A percentile compares a stretch with the other conserved stretches of the same genome.
Evolutionary conservation across 2,888 invertebrate genomes (phyloP).

Genomic region (Drosophila antonietae): DNA sequence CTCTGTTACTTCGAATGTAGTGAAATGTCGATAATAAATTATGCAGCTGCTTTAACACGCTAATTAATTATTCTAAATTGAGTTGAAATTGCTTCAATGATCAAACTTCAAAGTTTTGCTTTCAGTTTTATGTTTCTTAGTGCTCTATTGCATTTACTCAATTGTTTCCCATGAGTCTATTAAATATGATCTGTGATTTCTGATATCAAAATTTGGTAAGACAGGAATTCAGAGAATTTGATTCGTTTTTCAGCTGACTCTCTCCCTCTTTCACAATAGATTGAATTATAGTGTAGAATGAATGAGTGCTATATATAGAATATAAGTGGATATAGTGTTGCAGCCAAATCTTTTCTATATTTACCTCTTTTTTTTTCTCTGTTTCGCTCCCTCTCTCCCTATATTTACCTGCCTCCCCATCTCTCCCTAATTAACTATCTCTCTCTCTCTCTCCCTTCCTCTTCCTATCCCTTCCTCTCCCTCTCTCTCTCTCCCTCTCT

Average conservation of each 20-base stretch:
- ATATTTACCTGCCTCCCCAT: not conserved
- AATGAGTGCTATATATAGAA: too few relatives aligned
- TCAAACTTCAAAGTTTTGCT: not conserved
- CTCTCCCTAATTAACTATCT: too few relatives aligned
- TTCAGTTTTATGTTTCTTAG: not conserved
- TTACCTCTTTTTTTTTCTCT: not conserved
- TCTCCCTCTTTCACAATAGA: too few relatives aligned
- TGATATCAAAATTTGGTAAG: not conserved
- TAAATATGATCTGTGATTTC: not conserved
- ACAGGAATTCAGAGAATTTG: not conserved
- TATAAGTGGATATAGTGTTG: too few relatives aligned
- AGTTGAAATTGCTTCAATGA: not conserved
- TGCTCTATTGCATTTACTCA: not conserved
- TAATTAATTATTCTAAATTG: slow-evolving; percentile 1
- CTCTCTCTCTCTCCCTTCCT: not conserved
- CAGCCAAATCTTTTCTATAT: not conserved
- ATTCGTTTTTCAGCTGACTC: too few relatives aligned
- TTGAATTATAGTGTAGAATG: too few relatives aligned
- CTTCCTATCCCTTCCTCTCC: not conserved
- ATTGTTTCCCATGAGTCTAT: not conserved
- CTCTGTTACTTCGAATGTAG: not conserved
- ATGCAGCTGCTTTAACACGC: not conserved
- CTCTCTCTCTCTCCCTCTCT: not conserved
- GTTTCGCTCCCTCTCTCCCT: not conserved
- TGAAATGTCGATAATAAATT: not conserved